A percentile compares a stretch with the other conserved stretches of the same genome.
These are phyloP conservation scores for Onchidella celtica DNA, from an alignment of 2,888 invertebrate genomes.

Conservation along the genomic window DNA sequence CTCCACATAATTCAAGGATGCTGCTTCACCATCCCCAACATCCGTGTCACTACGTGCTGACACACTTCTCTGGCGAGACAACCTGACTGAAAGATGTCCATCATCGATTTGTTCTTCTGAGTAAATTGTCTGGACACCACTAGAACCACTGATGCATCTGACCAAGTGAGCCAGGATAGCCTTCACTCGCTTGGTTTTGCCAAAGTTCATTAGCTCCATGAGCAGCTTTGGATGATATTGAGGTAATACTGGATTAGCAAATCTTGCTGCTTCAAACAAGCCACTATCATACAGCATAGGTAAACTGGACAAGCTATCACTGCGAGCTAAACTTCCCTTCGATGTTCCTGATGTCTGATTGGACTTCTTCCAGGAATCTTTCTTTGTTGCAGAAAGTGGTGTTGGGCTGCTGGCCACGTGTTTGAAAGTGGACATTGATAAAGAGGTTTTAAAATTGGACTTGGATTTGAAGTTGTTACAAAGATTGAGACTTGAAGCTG, in stretches of 20 bases:
- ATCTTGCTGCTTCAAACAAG: conserved; percentile 96
- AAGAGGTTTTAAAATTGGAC: conserved; percentile 66
- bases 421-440: conserved; percentile 71
- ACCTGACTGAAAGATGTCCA: conserved; percentile 54
- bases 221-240: conserved; percentile 99
- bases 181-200: conserved; percentile 97
- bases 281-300: conserved; percentile 79
- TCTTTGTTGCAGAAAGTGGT: conserved; percentile 29
- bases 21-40: background rate
- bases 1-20: conserved; percentile 85
- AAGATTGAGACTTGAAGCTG: conserved; percentile 55
- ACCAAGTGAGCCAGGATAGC: conserved; percentile 98
- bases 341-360: conserved; percentile 46
- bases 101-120: conserved; percentile 50
- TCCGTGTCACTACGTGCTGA: conserved; percentile 64
- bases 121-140: conserved; percentile 54
- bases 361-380: conserved; percentile 54
- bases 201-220: conserved; percentile 98
- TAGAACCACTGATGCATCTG: conserved; percentile 83
- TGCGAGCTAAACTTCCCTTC: conserved; percentile 58
- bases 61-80: conserved; percentile 54
- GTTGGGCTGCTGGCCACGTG: conserved; percentile 33
- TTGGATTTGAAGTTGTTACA: conserved; percentile 61
- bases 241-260: conserved; percentile 97
- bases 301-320: conserved; percentile 72